Percentiles rank a stretch among this genome's conserved stretches.
These are phyloP conservation scores for Trissolcus basalis DNA, from an alignment of 1,140 invertebrate genomes.

Conservation along the genomic window DNA sequence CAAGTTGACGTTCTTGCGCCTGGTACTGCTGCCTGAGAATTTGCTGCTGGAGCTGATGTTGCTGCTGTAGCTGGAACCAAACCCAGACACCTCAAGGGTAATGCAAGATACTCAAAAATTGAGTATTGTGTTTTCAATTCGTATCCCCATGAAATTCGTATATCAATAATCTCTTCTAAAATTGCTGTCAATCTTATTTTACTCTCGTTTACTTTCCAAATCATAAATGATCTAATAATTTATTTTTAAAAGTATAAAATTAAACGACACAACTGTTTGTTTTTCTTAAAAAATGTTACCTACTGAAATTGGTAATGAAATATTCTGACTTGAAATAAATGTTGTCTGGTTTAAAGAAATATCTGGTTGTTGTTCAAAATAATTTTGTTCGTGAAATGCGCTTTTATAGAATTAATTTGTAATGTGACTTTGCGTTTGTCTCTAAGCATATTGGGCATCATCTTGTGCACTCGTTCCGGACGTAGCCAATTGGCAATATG, in stretches of 20 bases:
- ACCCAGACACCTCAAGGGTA: slow-evolving; percentile 74
- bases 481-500: slow-evolving; percentile 39
- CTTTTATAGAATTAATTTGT: slow-evolving; percentile 30
- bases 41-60: slow-evolving; percentile 93
- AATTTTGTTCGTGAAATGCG: too few species aligned
- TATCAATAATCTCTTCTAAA: too few species aligned
- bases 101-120: slow-evolving; percentile 50
- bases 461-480: slow-evolving; percentile 34
- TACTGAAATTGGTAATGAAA: too few species aligned
- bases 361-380: too few species aligned
- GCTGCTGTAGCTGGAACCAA: slow-evolving; percentile 88
- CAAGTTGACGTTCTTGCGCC: slow-evolving; percentile 90
- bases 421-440: slow-evolving; percentile 27
- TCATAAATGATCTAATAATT: too few species aligned
- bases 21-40: slow-evolving; percentile 91
- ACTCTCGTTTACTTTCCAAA: too few species aligned
- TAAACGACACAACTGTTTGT: too few species aligned
- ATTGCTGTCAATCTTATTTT: too few species aligned
- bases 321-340: too few species aligned
- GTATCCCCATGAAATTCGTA: neutral
- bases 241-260: too few species aligned
- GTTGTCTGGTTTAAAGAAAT: too few species aligned
- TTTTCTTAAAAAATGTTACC: too few species aligned
- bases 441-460: slow-evolving; percentile 10
- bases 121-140: slow-evolving; percentile 8